Percentiles rank a stretch among this genome's conserved stretches.
Conservation (phyloP, 2,797 vertebrate genomes). For the Oryzias sinensis region DNA sequence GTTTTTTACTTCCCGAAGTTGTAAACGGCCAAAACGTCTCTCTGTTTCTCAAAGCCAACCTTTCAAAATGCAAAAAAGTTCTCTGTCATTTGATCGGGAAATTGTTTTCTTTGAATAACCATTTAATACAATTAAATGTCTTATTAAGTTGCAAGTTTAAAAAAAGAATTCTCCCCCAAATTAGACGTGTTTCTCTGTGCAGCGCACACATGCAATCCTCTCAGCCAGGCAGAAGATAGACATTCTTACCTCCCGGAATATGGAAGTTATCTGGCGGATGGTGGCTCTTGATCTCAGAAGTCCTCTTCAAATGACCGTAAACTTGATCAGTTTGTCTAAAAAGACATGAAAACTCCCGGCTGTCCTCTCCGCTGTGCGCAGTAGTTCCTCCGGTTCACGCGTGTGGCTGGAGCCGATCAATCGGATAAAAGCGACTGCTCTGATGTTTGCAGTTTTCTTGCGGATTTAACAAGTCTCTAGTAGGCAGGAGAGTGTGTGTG, state of each 20-base stretch:
- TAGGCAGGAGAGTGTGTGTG: constrained; percentile 52
- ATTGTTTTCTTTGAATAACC: constrained; percentile 7
- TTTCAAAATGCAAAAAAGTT: constrained; percentile 70
- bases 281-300: constrained; percentile 26
- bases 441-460: constrained; percentile 68
- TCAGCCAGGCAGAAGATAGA: background rate
- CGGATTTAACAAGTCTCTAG: constrained; percentile 69
- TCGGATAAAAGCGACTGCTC: constrained; percentile 57
- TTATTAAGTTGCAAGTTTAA: background rate
- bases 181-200: background rate
- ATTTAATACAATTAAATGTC: background rate
- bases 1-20: constrained; percentile 76
- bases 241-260: constrained; percentile 59
- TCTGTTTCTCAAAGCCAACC: constrained; percentile 53
- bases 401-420: constrained; percentile 53
- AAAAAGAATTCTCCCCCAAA: background rate
- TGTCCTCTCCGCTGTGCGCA: constrained; percentile 61
- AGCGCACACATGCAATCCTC: constrained; percentile 1
- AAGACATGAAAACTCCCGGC: constrained; percentile 47
- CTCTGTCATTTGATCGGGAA: constrained; percentile 38
- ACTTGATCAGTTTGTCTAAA: constrained; percentile 17
- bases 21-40: constrained; percentile 63
- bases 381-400: constrained; percentile 60
- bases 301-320: constrained; percentile 22
- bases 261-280: constrained; percentile 37